phyloP scores from a whole-genome alignment of 2,797 vertebrate species.

The Eremophila alpestris region DNA sequence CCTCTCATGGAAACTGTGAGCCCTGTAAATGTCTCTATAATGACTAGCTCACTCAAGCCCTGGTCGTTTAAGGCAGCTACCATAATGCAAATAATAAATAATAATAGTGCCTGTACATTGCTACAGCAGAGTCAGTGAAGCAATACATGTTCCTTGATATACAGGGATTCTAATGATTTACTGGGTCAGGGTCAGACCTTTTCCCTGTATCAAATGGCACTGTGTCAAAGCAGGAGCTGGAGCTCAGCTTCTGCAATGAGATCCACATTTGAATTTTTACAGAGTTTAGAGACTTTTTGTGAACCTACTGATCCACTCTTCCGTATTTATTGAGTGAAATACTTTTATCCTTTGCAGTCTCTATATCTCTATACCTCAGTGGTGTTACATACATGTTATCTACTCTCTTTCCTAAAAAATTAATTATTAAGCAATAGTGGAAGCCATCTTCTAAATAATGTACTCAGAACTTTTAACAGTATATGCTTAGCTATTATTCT shows the following conservation, averaged over 20 bases:
- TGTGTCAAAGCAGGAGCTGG: not conserved
- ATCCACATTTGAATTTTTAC: not conserved
- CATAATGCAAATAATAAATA: conserved; percentile 42
- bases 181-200: not conserved
- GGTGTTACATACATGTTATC: not conserved
- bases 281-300: not conserved
- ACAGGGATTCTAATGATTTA: not conserved
- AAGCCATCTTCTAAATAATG: not conserved
- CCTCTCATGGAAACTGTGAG: not conserved
- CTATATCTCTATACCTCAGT: not conserved
- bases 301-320: not conserved
- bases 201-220: not conserved
- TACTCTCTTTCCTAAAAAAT: not conserved
- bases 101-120: not conserved
- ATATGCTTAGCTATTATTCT: not conserved
- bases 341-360: not conserved
- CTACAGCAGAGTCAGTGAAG: not conserved
- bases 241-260: not conserved
- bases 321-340: not conserved
- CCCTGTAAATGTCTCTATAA: conserved; percentile 27
- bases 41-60: not conserved
- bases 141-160: not conserved
- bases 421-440: not conserved
- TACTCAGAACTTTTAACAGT: not conserved
- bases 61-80: not conserved